Base-by-base conservation (phyloP, 2,797 vertebrate genomes). In the Clarias laeviceps region DNA sequence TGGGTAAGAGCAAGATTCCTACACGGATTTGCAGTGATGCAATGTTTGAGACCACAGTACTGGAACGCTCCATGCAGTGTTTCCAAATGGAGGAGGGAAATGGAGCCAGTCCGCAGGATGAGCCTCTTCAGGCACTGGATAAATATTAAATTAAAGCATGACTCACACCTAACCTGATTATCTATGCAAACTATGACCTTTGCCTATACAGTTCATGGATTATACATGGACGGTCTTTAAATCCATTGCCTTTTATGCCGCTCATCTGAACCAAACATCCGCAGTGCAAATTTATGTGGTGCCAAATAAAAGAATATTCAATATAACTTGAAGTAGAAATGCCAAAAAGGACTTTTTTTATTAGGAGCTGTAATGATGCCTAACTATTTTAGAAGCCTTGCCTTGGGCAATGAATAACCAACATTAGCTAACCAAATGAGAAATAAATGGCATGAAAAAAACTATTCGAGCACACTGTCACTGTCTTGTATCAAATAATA, bases 321-420 rank as follows among this genome's bases (percentile, higher is more conserved):
- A 45, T 24, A 37, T 37, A 80, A 50, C n/a, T 20, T 64, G 24
- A 18, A 80, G 32, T 18, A 77, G 32, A 24, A 54, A 50, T 81
- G 5, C 40, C 40, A 22, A 50, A 64, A 65, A 18, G 6, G 5
- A n/a, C 8, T 57, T 40, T 68, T 45, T 24, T 70, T 68, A 32
- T 68, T 57, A 56, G 22, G 29, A n/a, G 57, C 85, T 86, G 88
- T 84, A 90, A 89, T 90, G 87, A 88, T 64, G 84, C 86, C 90
- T 89, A 83, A 90, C 86, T 88, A 89, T 88, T 81, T 87, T 85
- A 87, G 85, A 91, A 89, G 80, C 64, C 20, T 66, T 87, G 88
- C 91, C 88, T 87, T 80, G 20, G 65, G 82, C 54, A 74, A 70
- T 73, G 77, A 90, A 73, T 79, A 83, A 90, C 85, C 90, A 88